phyloP scores from a whole-genome alignment of 2,888 invertebrate genomes.

The Cylloceria caligata region DNA sequence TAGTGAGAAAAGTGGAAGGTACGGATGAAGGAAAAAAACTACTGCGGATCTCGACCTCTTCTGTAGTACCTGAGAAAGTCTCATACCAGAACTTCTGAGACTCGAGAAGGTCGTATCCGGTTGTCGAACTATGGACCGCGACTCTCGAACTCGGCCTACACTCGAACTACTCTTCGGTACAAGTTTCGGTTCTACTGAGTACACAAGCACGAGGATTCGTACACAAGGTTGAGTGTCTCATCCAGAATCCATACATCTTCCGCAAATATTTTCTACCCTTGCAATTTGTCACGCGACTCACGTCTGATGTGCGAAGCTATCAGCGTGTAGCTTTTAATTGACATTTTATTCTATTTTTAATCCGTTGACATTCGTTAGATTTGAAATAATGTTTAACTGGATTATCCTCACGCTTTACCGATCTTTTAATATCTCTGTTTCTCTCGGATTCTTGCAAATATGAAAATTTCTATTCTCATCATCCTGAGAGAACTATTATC shows the following conservation, averaged over 20 bases:
- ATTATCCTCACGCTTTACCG: no score
- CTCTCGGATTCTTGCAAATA: no score
- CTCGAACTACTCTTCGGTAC: conserved; percentile 35
- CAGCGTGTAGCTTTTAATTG: no score
- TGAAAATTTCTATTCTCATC: no score
- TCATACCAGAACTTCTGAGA: conserved; percentile 61
- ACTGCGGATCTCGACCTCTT: conserved; percentile 37
- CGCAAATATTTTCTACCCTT: neutral
- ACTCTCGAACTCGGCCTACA: conserved; percentile 56
- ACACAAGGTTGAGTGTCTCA: neutral
- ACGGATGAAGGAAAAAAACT: conserved; percentile 56
- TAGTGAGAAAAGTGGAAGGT: conserved; percentile 51
- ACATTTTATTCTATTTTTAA: no score
- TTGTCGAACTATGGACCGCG: conserved; percentile 60
- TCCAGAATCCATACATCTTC: neutral
- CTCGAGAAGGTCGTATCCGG: conserved; percentile 63
- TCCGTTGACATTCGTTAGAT: no score
- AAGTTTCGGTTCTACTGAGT: conserved; percentile 1
- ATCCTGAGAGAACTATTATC: no score
- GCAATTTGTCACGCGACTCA: no score
- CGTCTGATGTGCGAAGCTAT: no score
- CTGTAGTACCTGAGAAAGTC: conserved; percentile 47
- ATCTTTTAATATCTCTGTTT: no score
- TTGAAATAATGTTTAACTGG: no score
- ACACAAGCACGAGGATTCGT: neutral